Conservation (phyloP, 2,888 invertebrate genomes). For the Lasioglossum calceatum region DNA sequence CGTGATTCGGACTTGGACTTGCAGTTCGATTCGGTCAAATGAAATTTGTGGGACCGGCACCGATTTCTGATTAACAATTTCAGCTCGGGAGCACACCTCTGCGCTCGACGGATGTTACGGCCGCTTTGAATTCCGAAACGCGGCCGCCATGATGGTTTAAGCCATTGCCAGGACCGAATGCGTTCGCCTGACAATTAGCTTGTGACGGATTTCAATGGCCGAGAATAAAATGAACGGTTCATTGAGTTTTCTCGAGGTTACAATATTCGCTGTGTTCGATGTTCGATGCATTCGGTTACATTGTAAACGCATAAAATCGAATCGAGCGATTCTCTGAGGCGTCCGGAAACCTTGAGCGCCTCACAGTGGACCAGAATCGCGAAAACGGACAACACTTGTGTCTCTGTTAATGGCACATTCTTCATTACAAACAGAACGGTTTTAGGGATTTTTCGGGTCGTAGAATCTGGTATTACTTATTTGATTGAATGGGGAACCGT, state of each 20-base stretch:
- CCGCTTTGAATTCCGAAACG: not conserved
- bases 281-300: not conserved
- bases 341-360: not conserved
- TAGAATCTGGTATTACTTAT: no score
- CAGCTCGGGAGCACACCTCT: not conserved
- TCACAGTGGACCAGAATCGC: not conserved
- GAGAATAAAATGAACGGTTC: not conserved
- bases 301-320: not conserved
- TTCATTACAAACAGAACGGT: no score
- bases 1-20: not conserved
- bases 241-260: not conserved
- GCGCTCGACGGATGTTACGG: not conserved
- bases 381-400: not conserved
- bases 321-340: not conserved
- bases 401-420: no score
- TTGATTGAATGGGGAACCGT: no score
- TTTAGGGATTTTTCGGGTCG: no score
- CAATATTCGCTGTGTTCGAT: not conserved
- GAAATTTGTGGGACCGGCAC: not conserved
- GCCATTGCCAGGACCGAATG: not conserved
- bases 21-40: not conserved
- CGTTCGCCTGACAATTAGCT: not conserved
- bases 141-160: not conserved
- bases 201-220: not conserved
- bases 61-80: not conserved